Evolutionary conservation across 1,140 invertebrate genomes (phyloP), one percentile per base, ranked within the genome.

Genomic region (Choristoneura fumiferana): DNA sequence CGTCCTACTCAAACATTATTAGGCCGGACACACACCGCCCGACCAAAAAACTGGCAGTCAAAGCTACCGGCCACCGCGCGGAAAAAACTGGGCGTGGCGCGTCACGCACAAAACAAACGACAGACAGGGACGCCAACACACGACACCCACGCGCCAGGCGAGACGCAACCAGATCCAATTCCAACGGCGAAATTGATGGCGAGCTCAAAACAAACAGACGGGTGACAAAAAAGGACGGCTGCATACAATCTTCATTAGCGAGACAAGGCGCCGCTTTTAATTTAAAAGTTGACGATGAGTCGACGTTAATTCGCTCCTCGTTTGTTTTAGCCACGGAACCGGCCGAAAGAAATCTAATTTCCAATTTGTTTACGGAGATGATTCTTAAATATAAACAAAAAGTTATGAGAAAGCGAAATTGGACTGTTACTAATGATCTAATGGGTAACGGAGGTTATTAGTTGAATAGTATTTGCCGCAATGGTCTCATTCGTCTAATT

Each of bases 51-150:
- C 34, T 40, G 76, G 78, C 83, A 73, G 67, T 67, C 64, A 52
- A 60, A 63, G 76, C 83, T 86, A 88, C 85, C 81, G 85, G 81
- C 79, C 81, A 86, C 71, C 69, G 70, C 67, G 58, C 66, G 64
- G 66, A 64, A 72, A 69, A 63, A 62, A 53, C 52, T 62, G 80
- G 84, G 84, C 84, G 84, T 69, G 81, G 78, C 82, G 66, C 76
- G 81, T 84, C 81, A 87, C 85, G 83, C 81, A 79, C 79, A 76
- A 88, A 88, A 86, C 84, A 87, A 86, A 87, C 67, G 76, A 81
- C 78, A 76, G 76, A 84, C 65, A 69, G 67, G 64, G 79, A 86
- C 64, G 62, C 58, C 36, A 52, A 68, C 54, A 84, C 40, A 8
- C 18, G 8, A 45, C 54, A 33, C 43, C 53, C 43, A 54, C 62